Evolutionary conservation across 2,888 invertebrate genomes (phyloP).

Genomic region (Lithophane semibrunnea): DNA sequence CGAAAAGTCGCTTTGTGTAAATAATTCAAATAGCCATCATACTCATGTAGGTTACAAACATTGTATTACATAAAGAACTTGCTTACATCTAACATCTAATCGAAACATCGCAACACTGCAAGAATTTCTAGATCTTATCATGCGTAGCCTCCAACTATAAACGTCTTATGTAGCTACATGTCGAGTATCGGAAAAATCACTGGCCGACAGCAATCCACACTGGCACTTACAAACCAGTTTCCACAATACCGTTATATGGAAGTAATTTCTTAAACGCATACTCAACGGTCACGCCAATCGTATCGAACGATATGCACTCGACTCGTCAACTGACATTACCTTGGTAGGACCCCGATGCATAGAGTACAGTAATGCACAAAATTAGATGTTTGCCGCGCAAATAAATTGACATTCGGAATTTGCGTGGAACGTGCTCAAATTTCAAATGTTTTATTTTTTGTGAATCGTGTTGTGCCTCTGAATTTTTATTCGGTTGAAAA

Average conservation of each 20-base stretch:
- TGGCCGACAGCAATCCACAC: constrained; percentile 69
- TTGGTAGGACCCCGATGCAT: constrained; percentile 25
- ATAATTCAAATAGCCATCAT: constrained; percentile 17
- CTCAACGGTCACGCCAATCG: constrained; percentile 78
- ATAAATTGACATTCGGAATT: constrained; percentile 27
- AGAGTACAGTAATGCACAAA: constrained; percentile 31
- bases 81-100: constrained; percentile 52
- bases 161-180: constrained; percentile 55
- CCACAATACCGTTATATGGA: constrained; percentile 83
- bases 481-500: constrained; percentile 15
- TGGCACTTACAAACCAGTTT: constrained; percentile 83
- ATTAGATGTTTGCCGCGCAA: constrained; percentile 33
- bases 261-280: constrained; percentile 84
- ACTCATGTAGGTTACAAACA: constrained; percentile 30
- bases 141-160: constrained; percentile 41
- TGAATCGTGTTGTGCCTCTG: not conserved
- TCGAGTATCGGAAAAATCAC: constrained; percentile 80
- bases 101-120: constrained; percentile 30
- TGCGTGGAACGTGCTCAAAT: constrained; percentile 34
- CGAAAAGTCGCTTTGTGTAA: constrained; percentile 2
- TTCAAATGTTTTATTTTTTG: constrained; percentile 20
- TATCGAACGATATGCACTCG: constrained; percentile 69
- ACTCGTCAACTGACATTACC: constrained; percentile 65
- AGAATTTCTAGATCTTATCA: constrained; percentile 58
- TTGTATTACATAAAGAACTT: constrained; percentile 34